phyloP scores from a whole-genome alignment of 2,113 vertebrate species.

The Daubentonia madagascariensis region DNA sequence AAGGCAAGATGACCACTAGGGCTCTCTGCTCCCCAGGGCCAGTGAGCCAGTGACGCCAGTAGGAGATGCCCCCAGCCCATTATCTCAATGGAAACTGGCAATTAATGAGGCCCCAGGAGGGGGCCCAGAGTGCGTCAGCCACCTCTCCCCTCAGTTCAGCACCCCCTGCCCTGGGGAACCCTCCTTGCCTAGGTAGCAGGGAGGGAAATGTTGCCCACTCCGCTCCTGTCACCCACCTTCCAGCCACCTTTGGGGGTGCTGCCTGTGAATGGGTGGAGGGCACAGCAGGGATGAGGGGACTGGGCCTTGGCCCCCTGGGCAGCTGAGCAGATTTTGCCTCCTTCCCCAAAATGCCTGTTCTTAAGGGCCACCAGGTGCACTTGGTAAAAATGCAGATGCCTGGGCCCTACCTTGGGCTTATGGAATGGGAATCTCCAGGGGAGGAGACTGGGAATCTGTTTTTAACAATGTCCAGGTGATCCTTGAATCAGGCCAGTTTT shows the following conservation, averaged over 20 bases:
- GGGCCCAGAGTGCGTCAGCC: not conserved
- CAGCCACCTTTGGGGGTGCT: not conserved
- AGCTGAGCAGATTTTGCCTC: not conserved
- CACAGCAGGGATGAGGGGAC: not conserved
- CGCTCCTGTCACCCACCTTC: not conserved
- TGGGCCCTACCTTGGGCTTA: not conserved
- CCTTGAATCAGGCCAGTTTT: not conserved
- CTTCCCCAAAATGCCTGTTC: not conserved
- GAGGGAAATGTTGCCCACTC: not conserved
- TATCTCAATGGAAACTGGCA: constrained; percentile 56
- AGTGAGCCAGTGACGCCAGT: constrained; percentile 22
- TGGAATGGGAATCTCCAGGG: not conserved
- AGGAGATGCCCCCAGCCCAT: constrained; percentile 61
- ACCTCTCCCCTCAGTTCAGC: not conserved
- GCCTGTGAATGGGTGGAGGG: not conserved
- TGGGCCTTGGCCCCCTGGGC: not conserved
- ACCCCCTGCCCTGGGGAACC: constrained; percentile 9
- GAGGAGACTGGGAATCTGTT: not conserved
- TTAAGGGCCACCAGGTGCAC: not conserved
- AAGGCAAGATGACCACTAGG: constrained; percentile 13
- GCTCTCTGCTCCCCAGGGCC: not conserved
- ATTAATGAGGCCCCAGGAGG: constrained; percentile 68
- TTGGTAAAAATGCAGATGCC: not conserved
- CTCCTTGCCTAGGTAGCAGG: not conserved
- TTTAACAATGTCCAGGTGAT: not conserved